These are phyloP conservation scores for Acrocephalus scirpaceus DNA, from an alignment of 2,797 vertebrate genomes.

Conservation along the genomic window DNA sequence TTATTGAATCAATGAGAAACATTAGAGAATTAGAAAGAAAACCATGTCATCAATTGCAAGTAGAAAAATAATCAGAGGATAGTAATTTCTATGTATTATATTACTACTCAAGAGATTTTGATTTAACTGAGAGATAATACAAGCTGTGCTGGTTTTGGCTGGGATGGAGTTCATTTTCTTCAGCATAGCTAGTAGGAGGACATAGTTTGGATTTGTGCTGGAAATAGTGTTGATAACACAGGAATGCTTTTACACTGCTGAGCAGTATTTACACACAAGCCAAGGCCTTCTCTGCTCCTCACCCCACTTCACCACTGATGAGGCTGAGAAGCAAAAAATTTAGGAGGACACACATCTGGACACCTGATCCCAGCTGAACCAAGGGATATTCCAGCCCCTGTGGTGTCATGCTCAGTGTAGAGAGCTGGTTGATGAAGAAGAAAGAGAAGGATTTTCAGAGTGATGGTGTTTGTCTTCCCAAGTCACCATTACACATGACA, in stretches of 20 bases:
- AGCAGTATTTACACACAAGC: not conserved
- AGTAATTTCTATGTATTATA: not conserved
- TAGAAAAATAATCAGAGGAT: not conserved
- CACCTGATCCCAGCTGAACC: not conserved
- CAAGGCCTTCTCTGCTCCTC: not conserved
- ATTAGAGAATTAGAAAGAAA: not conserved
- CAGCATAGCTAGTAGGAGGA: not conserved
- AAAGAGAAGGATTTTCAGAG: not conserved
- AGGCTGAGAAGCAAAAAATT: not conserved
- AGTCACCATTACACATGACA: not conserved
- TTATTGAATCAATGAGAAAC: not conserved
- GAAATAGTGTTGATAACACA: not conserved
- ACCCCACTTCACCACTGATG: not conserved
- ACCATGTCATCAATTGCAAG: not conserved
- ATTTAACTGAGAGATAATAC: not conserved
- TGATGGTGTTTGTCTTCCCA: not conserved
- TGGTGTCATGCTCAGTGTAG: not conserved
- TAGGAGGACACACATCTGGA: not conserved
- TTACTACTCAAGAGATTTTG: not conserved
- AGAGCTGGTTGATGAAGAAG: not conserved
- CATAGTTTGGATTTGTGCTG: not conserved
- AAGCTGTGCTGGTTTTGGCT: not conserved
- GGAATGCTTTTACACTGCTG: not conserved
- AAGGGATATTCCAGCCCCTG: not conserved
- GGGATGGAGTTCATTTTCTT: not conserved